Evolutionary conservation across 2,113 vertebrate species (phyloP).

Genomic region (Leptodactylus fuscus): DNA sequence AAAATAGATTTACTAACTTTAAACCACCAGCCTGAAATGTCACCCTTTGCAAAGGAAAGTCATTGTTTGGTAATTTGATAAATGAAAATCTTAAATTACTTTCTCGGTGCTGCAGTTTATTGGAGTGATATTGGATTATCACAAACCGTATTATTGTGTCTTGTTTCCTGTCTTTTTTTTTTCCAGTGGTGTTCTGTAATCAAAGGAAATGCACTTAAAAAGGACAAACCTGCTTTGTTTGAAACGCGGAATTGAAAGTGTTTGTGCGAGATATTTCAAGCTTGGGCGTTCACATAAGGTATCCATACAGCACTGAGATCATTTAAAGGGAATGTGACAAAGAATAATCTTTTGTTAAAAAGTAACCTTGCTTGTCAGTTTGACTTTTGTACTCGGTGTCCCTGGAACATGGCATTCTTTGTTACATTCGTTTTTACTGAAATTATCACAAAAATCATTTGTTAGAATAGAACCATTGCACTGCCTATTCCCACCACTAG

Average conservation of each 20-base stretch:
- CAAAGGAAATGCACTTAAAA: conserved; percentile 44
- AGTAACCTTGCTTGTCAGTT: background rate
- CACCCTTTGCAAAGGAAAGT: conserved; percentile 38
- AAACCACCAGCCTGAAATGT: conserved; percentile 41
- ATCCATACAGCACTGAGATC: background rate
- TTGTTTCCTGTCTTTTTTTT: conserved; percentile 25
- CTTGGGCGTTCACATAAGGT: background rate
- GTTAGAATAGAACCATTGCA: background rate
- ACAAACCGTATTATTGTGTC: conserved; percentile 27
- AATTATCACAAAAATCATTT: background rate
- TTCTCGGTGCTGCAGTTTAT: conserved; percentile 45
- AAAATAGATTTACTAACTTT: conserved; percentile 56
- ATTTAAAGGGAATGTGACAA: background rate
- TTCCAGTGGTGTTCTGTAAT: conserved; percentile 26
- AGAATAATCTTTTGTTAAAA: background rate
- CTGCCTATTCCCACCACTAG: background rate
- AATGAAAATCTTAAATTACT: conserved; percentile 51
- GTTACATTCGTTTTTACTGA: background rate
- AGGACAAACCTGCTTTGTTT: background rate
- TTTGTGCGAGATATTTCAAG: background rate
- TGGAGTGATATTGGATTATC: conserved; percentile 56
- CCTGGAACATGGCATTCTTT: background rate
- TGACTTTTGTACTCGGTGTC: background rate
- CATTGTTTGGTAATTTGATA: conserved; percentile 43
- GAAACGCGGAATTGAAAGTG: background rate